Percentiles rank a stretch among this genome's conserved stretches.
Conservation (phyloP, 2,888 invertebrate species). For the Hypercompe scribonia region DNA sequence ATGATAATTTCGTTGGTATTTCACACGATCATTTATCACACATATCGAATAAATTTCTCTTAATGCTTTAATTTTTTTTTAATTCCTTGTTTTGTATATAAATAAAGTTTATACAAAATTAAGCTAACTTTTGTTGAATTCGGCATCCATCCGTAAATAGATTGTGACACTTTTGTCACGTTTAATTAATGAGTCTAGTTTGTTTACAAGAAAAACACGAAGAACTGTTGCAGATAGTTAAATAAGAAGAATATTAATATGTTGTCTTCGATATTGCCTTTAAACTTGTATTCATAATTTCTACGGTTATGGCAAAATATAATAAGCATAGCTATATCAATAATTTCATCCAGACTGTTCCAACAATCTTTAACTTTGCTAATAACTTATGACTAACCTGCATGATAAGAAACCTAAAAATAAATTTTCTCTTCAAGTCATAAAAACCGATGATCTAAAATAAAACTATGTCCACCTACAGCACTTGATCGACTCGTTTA, state of each 20-base stretch:
- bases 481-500: constrained; percentile 19
- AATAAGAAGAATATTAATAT: constrained; percentile 2
- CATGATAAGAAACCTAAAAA: neutral
- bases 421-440: neutral
- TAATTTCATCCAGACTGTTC: neutral
- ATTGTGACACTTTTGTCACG: constrained; percentile 16
- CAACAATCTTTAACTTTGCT: neutral
- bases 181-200: constrained; percentile 16
- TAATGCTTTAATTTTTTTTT: neutral
- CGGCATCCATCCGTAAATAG: constrained; percentile 3
- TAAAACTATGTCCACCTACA: constrained; percentile 9
- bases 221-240: constrained; percentile 17
- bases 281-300: constrained; percentile 8
- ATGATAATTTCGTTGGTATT: constrained; percentile 29
- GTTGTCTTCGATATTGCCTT: neutral
- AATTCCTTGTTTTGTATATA: neutral
- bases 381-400: neutral
- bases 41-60: constrained; percentile 16
- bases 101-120: neutral
- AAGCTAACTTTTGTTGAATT: neutral
- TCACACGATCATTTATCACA: constrained; percentile 28
- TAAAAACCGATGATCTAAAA: neutral
- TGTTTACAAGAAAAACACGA: constrained; percentile 14
- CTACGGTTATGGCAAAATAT: neutral
- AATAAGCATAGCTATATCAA: neutral